Evolutionary conservation across 1,140 invertebrate genomes (phyloP), one percentile per base, ranked within the genome.

Genomic region (Brachionus manjavacas): DNA sequence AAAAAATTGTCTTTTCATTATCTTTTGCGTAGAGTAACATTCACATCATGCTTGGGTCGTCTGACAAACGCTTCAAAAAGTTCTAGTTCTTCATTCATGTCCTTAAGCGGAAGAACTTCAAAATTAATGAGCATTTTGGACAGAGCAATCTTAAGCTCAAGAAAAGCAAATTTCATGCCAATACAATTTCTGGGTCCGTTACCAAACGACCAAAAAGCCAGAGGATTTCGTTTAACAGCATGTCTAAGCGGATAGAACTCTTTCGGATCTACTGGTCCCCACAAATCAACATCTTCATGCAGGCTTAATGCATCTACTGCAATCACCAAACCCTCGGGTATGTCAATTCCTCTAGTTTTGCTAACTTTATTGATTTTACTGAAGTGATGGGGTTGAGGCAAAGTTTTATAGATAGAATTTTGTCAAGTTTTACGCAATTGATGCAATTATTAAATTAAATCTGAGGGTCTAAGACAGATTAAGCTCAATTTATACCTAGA

Each of bases 171-270:
- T 60, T 88, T 86, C 85, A 87, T 87, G 0, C 89, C 89, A 46
- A 90, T 87, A 84, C 89, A 90, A 74, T 87, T 88, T 64, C 89
- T 86, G 1, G 88, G 89, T 14, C 89, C 89, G 20, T 87, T 87
- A 4, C 88, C 88, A 80, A 90, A 90, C 12, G 89, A 87, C 23
- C 89, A 83, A 78, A 85, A 89, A 2, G 86, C 86, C 41, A 87
- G 87, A 0, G 87, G 86, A 49, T 85, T 78, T 12, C 87, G 86
- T 8, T 85, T 85, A 0, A 72, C 83, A 23, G 85, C 86, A 35
- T 87, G 87, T 88, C 88, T 86, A 74, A 88, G 87, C 14, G 88
- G 88, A 31, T 86, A 84, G 66, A 89, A 89, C 9, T 85, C 72
- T 35, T 87, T 84, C 35, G 85, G 85, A 23, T 88, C 85, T 6